Evolutionary conservation across 2,888 invertebrate genomes (phyloP), one percentile per base, ranked within the genome.

Genomic region (Drosophila putrida): DNA sequence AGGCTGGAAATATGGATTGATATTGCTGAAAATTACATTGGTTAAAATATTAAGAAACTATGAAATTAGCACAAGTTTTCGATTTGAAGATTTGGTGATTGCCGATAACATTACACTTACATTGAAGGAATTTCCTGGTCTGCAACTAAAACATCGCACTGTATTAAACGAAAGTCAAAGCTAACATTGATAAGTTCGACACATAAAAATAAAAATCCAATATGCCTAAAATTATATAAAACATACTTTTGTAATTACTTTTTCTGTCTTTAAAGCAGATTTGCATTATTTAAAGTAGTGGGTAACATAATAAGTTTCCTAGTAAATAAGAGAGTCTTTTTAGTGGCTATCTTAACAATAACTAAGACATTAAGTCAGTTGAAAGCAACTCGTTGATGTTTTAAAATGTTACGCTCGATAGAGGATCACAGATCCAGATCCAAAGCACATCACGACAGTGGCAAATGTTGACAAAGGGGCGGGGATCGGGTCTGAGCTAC

Each of bases 1-100:
- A 91, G 91, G 91, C 13, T 84, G 82, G 83, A 78, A 80, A 43
- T 90, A 91, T 71, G 90, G 84, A 0, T 31, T 88, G 15, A 63
- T 90, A 4, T 81, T 86, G 0, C 50, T 78, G 4, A 90, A 91
- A 69, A 70, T 91, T 0, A 76, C 84, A 1, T 58, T 91, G 28
- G 77, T 82, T 0, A 89, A 87, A 63, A 38, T 92, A 3, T 47
- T 91, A 6, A 75, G 90, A 27, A 89, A 88, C 27, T 92, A 78
- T 68, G 71, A 65, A n/a, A 78, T 92, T 25, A 77, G 73, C 11
- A 91, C 91, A 0, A 78, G 63, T 5, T 88, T 86, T 31, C 83
- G 83, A 2, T 83, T 81, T 44, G 71, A 90, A 20, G 84, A 90
- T 71, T 67, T 92, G 8, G 68, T 78, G 11, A 88, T 90, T 59